Conservation (phyloP, 1,140 invertebrate genomes). For the Solenopsis invicta region DNA sequence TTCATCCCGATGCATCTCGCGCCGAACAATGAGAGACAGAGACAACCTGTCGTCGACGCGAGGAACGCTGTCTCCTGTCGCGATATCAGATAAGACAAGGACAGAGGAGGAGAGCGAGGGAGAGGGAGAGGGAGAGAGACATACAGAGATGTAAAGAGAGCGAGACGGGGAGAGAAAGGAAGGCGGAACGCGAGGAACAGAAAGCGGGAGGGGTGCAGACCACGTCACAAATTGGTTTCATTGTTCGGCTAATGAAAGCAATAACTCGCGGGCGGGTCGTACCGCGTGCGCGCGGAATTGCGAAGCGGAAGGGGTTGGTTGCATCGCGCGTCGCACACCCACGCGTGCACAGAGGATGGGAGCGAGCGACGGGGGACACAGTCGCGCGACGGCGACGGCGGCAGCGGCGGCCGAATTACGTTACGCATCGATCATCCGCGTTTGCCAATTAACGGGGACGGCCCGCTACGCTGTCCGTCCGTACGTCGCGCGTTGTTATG, state of each 20-base stretch:
- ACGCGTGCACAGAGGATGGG: not conserved
- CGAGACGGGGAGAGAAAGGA: not conserved
- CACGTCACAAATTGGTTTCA: constrained; percentile 83
- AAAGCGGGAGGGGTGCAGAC: constrained; percentile 1
- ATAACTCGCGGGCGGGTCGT: constrained; percentile 78
- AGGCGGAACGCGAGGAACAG: constrained; percentile 16
- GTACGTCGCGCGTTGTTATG: constrained; percentile 45
- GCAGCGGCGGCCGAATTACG: constrained; percentile 67
- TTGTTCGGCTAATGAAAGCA: constrained; percentile 84
- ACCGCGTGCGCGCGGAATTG: constrained; percentile 59
- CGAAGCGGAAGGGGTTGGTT: constrained; percentile 35
- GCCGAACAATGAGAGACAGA: constrained; percentile 47
- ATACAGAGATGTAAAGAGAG: not conserved
- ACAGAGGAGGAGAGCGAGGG: not conserved
- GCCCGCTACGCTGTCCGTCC: constrained; percentile 53
- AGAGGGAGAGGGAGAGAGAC: not conserved
- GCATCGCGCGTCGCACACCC: constrained; percentile 41
- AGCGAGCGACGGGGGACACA: not conserved
- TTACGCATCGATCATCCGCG: constrained; percentile 75
- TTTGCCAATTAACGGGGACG: constrained; percentile 75
- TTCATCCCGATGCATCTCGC: constrained; percentile 54
- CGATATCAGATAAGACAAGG: constrained; percentile 27
- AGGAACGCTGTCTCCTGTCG: constrained; percentile 23
- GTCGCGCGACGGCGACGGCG: no score
- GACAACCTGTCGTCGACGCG: constrained; percentile 46